Evolutionary conservation across 2,113 vertebrate species (phyloP).

Genomic region (Odontesthes bonariensis): DNA sequence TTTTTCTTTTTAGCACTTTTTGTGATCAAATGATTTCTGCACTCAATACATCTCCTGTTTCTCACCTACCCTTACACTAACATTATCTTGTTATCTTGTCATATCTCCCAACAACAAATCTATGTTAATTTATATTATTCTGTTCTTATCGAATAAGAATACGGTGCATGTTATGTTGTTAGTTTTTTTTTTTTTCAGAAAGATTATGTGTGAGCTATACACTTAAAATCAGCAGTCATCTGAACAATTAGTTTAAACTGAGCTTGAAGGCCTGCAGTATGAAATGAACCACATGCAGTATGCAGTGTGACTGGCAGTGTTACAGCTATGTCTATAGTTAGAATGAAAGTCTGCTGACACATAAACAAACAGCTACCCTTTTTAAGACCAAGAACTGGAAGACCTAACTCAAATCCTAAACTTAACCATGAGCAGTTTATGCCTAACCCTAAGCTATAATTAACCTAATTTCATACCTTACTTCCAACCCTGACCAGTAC

Average conservation of each 20-base stretch:
- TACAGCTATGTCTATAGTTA: slow-evolving; percentile 33
- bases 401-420: neutral
- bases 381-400: neutral
- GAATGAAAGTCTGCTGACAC: slow-evolving; percentile 5
- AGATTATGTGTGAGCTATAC: neutral
- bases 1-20: too few species aligned
- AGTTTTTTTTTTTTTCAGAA: neutral
- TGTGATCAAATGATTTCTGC: too few species aligned
- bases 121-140: too few species aligned
- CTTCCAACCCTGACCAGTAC: neutral
- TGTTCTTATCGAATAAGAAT: too few species aligned
- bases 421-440: neutral
- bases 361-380: neutral
- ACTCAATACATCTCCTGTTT: too few species aligned
- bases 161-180: too few species aligned
- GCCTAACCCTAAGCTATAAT: neutral
- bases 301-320: neutral
- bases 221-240: neutral
- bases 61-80: too few species aligned
- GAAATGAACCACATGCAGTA: slow-evolving; percentile 6
- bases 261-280: neutral
- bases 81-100: too few species aligned
- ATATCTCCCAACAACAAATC: too few species aligned
- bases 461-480: too few species aligned
- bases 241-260: neutral